Percentiles rank a stretch among this genome's conserved stretches.
Conservation (phyloP, 1,140 invertebrate genomes). For the Conus ventricosus region DNA sequence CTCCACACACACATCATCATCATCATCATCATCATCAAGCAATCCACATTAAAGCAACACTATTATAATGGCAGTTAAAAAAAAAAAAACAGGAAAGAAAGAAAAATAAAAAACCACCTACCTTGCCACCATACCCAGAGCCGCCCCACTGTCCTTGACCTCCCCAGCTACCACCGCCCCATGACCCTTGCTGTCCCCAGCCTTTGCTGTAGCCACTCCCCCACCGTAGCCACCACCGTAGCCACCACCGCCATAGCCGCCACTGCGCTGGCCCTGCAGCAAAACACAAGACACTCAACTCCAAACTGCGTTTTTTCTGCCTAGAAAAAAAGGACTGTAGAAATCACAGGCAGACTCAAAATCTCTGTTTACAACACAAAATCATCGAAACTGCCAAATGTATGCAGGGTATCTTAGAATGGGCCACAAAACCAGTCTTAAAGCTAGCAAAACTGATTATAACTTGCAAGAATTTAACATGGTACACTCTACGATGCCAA, state of each 20-base stretch:
- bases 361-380: neutral
- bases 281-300: too few relatives aligned
- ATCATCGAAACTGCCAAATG: too few relatives aligned
- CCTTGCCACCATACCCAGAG: constrained; percentile 1
- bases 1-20: too few relatives aligned
- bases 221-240: constrained; percentile 14
- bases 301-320: neutral
- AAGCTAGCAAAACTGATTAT: too few relatives aligned
- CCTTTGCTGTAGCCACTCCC: constrained; percentile 23
- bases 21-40: too few relatives aligned
- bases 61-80: too few relatives aligned
- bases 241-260: constrained; percentile 28
- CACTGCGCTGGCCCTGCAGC: constrained; percentile 21
- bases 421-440: too few relatives aligned
- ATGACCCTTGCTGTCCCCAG: constrained; percentile 25
- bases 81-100: too few relatives aligned
- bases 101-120: neutral
- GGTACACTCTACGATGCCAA: too few relatives aligned
- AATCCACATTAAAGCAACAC: too few relatives aligned
- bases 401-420: too few relatives aligned
- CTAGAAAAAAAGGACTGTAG: neutral
- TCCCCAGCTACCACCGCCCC: neutral
- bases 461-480: too few relatives aligned
- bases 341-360: neutral
- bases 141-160: constrained; percentile 9